Evolutionary conservation across 35 echinoderm and acorn worm species (phyloP), one percentile per base, ranked within the genome.

Genomic region (Amphiura filiformis): DNA sequence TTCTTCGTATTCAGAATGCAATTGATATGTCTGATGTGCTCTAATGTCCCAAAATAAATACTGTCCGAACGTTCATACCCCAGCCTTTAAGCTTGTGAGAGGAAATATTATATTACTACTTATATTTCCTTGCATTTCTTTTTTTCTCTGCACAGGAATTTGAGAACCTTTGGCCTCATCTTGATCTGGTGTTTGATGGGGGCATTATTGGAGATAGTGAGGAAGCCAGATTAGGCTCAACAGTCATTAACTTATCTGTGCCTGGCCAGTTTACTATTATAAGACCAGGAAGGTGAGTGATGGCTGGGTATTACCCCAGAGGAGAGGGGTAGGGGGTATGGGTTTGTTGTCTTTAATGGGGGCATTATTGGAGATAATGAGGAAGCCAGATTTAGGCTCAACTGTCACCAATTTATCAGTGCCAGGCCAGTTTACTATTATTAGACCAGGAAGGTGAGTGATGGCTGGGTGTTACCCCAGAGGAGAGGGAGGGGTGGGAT

Each of bases 171-270:
- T 97, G 95, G 95, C 86, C 85, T 22, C 85, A 93, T 57, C 44
- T 97, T 76, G 95, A 97, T 36, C 47, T 91, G 0, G 78, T 97
- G 18, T 88, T 97, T 79, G 92, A 97, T 78, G 95, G 89, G 37
- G 95, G 95, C 32, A 34, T 86, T 0, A 65, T 97, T 0, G 89
- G 95, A 41, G 89, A 93, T 17, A 85, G 89, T 22, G 65, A 83
- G 34, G 93, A 83, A 52, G 82, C 89, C 0, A 91, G 95, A 52
- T 37, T 86, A 61, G 92, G 95, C 3, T 97, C 95, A 26, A 97
- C 95, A 34, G 95, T 97, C 20, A 79, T 97, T 23, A 87, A 97
- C 76, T 81, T 97, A 5, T 93, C 95, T 30, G 20, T 77, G 13
- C 77, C 86, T 31, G 95, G 95, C 0, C 82, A 84, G 17, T 97